These are phyloP conservation scores for Ibycter americanus DNA, from an alignment of 2,797 vertebrate species.

Conservation along the genomic window DNA sequence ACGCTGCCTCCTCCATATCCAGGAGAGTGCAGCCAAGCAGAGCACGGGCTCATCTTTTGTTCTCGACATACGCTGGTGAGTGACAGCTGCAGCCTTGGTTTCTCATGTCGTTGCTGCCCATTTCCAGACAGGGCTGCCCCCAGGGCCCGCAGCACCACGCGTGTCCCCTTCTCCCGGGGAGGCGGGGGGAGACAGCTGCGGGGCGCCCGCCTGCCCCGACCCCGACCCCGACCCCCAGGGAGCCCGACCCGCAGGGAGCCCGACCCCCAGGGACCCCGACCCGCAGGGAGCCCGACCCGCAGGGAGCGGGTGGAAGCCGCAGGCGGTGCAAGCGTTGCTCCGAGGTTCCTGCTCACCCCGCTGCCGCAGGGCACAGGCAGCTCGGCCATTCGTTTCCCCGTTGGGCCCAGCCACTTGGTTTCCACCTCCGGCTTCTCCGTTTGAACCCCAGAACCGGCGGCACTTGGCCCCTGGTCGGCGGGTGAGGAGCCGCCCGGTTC, in stretches of 20 bases:
- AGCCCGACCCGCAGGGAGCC: too few relatives aligned
- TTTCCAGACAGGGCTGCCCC: not conserved
- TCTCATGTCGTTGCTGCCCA: not conserved
- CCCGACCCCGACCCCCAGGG: too few relatives aligned
- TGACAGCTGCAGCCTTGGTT: not conserved
- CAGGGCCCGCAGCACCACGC: rapidly evolving
- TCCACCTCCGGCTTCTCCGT: not conserved
- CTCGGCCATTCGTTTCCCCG: not conserved
- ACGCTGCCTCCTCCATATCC: rapidly evolving
- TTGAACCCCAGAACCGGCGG: not conserved
- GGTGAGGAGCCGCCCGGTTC: not conserved
- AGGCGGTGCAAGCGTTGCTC: not conserved
- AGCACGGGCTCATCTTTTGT: not conserved
- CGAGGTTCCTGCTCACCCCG: not conserved
- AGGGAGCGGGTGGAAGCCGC: not conserved
- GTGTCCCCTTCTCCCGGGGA: not conserved
- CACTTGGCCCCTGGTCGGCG: rapidly evolving
- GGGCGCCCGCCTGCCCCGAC: too few relatives aligned
- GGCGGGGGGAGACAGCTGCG: not conserved
- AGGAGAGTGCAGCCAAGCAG: not conserved
- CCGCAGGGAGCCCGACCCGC: too few relatives aligned
- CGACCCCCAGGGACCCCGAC: too few relatives aligned
- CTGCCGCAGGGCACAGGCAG: not conserved
- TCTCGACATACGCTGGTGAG: rapidly evolving
- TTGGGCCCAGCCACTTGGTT: not conserved